These are phyloP conservation scores for Itoplectis maculator DNA, from an alignment of 2,888 invertebrate genomes.

Conservation along the genomic window DNA sequence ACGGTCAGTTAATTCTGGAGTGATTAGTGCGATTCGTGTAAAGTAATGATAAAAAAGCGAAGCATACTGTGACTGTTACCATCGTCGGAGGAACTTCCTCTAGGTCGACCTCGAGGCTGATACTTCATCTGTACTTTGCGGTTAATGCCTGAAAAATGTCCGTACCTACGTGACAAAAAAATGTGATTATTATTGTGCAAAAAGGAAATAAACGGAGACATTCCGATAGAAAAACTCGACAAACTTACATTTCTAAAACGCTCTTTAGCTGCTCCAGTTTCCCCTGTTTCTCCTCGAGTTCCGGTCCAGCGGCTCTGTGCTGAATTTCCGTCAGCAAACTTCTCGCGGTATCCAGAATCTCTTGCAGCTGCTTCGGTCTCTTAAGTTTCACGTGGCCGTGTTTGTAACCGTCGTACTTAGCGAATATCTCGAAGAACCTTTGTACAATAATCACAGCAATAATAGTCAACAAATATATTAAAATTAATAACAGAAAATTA, in stretches of 20 bases:
- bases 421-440: slow-evolving; percentile 97
- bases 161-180: slow-evolving; percentile 90
- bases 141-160: slow-evolving; percentile 99
- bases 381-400: slow-evolving; percentile 99
- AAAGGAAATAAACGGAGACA: background rate
- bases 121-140: slow-evolving; percentile 99
- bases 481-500: background rate
- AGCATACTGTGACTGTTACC: slow-evolving; percentile 88
- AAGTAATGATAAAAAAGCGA: slow-evolving; percentile 66
- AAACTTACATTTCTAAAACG: slow-evolving; percentile 98
- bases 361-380: slow-evolving; percentile 98
- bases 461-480: slow-evolving; percentile 2
- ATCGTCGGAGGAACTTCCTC: slow-evolving; percentile 97
- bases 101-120: slow-evolving; percentile 96
- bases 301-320: slow-evolving; percentile 94
- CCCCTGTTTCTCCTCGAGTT: slow-evolving; percentile 98
- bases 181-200: background rate
- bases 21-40: slow-evolving; percentile 49
- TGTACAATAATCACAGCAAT: background rate
- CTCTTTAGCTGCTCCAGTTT: slow-evolving; percentile 99
- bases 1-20: slow-evolving; percentile 37
- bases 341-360: slow-evolving; percentile 98
- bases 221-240: background rate
- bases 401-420: slow-evolving; percentile 98
- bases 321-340: slow-evolving; percentile 95